Base-by-base conservation (phyloP, 2,888 invertebrate genomes). In the Scaptomyza flava region DNA sequence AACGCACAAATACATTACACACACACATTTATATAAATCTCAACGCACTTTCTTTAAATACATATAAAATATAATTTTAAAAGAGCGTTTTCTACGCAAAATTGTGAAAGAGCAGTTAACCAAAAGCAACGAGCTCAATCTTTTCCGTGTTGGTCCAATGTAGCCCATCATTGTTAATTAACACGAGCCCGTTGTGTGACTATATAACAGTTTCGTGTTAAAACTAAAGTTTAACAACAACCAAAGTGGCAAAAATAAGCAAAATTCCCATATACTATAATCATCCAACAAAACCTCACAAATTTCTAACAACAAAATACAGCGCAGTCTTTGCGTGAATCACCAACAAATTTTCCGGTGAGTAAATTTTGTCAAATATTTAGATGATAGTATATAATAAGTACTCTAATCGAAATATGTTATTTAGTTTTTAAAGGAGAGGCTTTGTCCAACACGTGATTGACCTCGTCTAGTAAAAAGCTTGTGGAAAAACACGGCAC, bases 161-260 rank as follows among this genome's bases (percentile, higher is more conserved):
- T 90, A 90, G 91, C 90, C 91, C 82, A 72, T 83, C 72, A 79
- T 69, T 79, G 69, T 75, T 77, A 72, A 72, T 89, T 90, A 90
- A 84, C 90, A 90, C 90, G 90, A 89, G 61, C 74, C 48, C 84
- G 89, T 73, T 87, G 86, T 85, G 76, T 80, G 87, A 88, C 88
- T 88, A 82, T 87, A 81, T 79, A 76, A 56, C 83, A 61, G 82
- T 75, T 79, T 90, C 90, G 90, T 90, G 90, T 91, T 91, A 87
- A 87, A 80, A 43, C 52, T n/a, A n/a, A 20, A 46, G 14, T 14
- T 14, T 2, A 38, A 14, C 38, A 38, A 38, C 38, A 60, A 43
- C 17, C 43, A 45, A 68, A 70, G 64, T 85, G 74, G 46, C 50
- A 53, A 34, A 73, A 63, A 48, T 45, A 62, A 65, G 38, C 52